Base-by-base conservation (phyloP, 2,113 vertebrate species). In the Rhadina sibilatrix region DNA sequence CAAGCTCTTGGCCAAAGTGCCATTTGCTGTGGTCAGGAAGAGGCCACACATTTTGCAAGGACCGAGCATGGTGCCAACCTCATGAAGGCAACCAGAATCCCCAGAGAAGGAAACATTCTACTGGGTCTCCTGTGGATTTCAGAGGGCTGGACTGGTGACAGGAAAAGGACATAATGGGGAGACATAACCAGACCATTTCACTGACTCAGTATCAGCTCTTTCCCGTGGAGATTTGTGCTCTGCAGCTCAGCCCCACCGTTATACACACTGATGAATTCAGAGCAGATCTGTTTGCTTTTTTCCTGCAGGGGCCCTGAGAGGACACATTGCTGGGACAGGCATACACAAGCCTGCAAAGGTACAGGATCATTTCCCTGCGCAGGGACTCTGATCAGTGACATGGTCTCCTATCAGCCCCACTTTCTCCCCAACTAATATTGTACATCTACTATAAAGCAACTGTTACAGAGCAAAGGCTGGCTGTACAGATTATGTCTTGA, bases 331-430 rank as follows among this genome's bases (percentile, higher is more conserved):
- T 38, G 20, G 16, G 44, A 90, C 30, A 46, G 40, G 15, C 35
- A 77, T 42, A 27, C 9, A 3, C 35, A 38, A 25, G 18, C 30
- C 56, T 9, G 0, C 53, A 44, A 47, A 33, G 35, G 14, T 27
- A 22, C 0, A 0, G 47, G 23, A 75, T 10, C 1, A 0, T 8
- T 72, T 68, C 31, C 40, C 25, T 57, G 18, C 18, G 6, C 9
- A 23, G 15, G 33, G 28, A 15, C 23, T 89, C 52, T 53, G 65
- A 68, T 25, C 46, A 61, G 31, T 1, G 0, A 15, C 2, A 0
- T 10, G 25, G 9, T 23, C 22, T 37, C 46, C 66, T 30, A 5
- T 20, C 23, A 72, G 23, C 42, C 22, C 11, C 0, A 0, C 17
- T 70, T 63, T 61, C 56, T 68, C 49, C 68, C 11, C 37, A 52